These are phyloP conservation scores for Hemistola chrysoprasaria DNA, from an alignment of 2,888 invertebrate genomes.

Conservation along the genomic window DNA sequence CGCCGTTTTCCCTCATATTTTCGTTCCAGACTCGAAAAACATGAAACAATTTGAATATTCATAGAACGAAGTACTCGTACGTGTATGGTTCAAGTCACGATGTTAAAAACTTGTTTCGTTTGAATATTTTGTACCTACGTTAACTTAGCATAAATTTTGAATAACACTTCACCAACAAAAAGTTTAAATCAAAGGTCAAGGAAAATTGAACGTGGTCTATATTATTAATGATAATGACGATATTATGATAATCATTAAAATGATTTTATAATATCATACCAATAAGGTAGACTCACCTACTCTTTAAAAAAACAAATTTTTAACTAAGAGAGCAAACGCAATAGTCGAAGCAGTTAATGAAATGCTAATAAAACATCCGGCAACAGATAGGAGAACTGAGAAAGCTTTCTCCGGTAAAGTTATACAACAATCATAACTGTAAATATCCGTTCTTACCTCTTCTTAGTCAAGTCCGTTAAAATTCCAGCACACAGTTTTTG, in stretches of 20 bases:
- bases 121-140: slow-evolving; percentile 4
- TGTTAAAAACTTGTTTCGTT: slow-evolving; percentile 39
- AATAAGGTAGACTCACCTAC: too few species aligned
- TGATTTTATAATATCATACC: too few species aligned
- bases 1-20: slow-evolving; percentile 61
- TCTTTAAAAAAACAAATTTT: too few species aligned
- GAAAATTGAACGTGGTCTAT: too few species aligned
- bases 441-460: slow-evolving; percentile 77
- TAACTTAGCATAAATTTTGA: slow-evolving; percentile 8
- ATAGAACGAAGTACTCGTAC: slow-evolving; percentile 39
- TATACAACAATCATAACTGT: slow-evolving; percentile 79
- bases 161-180: slow-evolving; percentile 1
- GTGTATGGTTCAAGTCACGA: slow-evolving; percentile 33
- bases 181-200: slow-evolving; percentile 3
- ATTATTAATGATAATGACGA: too few species aligned
- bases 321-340: too few species aligned
- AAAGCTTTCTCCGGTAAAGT: slow-evolving; percentile 62
- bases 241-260: too few species aligned
- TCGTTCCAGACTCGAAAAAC: slow-evolving; percentile 40
- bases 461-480: slow-evolving; percentile 78
- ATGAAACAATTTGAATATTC: slow-evolving; percentile 56
- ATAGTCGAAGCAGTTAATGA: slow-evolving; percentile 11
- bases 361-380: slow-evolving; percentile 32
- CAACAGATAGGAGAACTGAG: slow-evolving; percentile 37
- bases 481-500: slow-evolving; percentile 72